Evolutionary conservation across 2,797 vertebrate genomes (phyloP), one percentile per base, ranked within the genome.

Genomic region (Ambastaia sidthimunki): DNA sequence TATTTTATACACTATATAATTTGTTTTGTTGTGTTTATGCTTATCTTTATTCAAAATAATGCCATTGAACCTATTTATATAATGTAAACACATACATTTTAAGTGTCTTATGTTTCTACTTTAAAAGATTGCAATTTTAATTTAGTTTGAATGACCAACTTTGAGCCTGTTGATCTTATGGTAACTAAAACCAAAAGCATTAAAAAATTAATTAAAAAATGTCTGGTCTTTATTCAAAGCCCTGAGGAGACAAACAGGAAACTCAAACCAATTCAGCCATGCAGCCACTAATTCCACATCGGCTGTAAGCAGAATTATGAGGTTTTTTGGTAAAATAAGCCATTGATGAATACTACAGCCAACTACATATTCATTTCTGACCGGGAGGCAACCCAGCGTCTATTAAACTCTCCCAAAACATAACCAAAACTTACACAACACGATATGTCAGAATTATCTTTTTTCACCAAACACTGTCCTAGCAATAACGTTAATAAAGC

Each of bases 151-250:
- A 41, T 41, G 37, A 41, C 0, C 37, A 41, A 41, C 37, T 9
- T 41, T 7, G 55, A 59, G 54, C 4, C 34, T 41, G 57, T 62
- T 62, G 23, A 62, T 12, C 57, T 62, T 41, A 62, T 74, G 41
- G 25, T 48, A 62, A 62, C 57, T 28, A 72, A 60, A 44, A 59
- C 19, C 15, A 3, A 5, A 25, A 21, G 37, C 21, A 74, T 50
- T n/a, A n/a, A n/a, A n/a, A n/a, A n/a, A n/a, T 25, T 74, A 74
- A 74, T 74, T 31, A 48, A 48, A 63, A 62, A 63, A 34, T 31
- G 71, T 11, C 18, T 60, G 37, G 55, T 47, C 13, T 15, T 15
- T 50, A 50, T 50, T 73, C 25, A 6, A 62, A 28, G 10, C 5
- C 71, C 41, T 63, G 18, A 50, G 15, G 23, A 62, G 23, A 74